phyloP scores from a whole-genome alignment of 2,888 invertebrate genomes.

The Apomyelois bistriatella region DNA sequence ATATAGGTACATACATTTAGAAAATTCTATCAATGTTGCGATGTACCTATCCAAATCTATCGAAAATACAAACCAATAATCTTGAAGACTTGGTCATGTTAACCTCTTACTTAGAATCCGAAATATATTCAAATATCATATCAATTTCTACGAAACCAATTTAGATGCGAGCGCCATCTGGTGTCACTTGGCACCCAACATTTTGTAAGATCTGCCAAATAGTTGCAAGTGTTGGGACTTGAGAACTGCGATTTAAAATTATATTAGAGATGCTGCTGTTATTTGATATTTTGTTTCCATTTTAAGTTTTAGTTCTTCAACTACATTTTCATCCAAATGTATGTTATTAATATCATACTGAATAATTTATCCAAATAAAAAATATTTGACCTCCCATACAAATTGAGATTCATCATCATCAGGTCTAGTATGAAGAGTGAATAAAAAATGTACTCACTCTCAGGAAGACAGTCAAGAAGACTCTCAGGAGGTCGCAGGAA shows the following conservation, averaged over 20 bases:
- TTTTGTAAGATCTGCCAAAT: constrained; percentile 8
- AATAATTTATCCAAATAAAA: too few species aligned
- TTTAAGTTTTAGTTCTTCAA: not conserved
- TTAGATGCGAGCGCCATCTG: constrained; percentile 7
- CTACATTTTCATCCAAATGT: too few species aligned
- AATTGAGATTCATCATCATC: too few species aligned
- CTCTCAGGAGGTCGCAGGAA: too few species aligned
- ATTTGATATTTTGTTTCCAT: not conserved
- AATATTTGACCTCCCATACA: too few species aligned
- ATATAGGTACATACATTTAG: too few species aligned
- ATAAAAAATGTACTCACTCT: too few species aligned
- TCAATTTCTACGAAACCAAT: constrained; percentile 7
- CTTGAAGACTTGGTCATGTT: not conserved
- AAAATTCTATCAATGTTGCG: too few species aligned
- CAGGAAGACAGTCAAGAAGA: too few species aligned
- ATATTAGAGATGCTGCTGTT: not conserved
- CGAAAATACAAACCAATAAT: not conserved
- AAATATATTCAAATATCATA: constrained; percentile 7
- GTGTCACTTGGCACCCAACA: constrained; percentile 5
- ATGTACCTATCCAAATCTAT: too few species aligned
- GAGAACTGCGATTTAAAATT: constrained; percentile 2
- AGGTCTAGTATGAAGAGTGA: too few species aligned
- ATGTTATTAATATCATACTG: too few species aligned
- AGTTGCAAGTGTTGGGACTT: not conserved
- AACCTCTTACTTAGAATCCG: not conserved